Evolutionary conservation across 2,797 vertebrate genomes (phyloP), one percentile per base, ranked within the genome.

Genomic region (Toxotes lorentzi): DNA sequence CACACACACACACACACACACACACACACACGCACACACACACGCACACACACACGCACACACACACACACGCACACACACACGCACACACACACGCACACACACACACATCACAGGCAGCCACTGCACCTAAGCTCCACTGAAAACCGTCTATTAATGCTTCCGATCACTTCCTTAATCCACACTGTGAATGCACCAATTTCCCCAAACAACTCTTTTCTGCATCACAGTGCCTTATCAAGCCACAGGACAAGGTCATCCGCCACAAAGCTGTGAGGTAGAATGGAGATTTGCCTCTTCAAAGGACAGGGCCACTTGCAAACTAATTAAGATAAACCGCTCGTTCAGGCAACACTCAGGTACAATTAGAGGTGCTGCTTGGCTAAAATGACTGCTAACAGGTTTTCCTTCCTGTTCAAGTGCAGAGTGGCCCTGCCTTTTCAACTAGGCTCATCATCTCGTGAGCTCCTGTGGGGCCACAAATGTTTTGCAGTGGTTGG

Each of bases 261-360:
- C 30, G 0, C 34, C 59, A 32, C 62, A n/a, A 8, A 70, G 78
- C 83, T 7, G 70, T 19, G 61, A 80, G 73, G 53, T 66, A 57
- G 59, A 78, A 51, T 1, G 60, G 66, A 79, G 62, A 69, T 61
- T 32, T 4, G n/a, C 68, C 17, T 62, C 57, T 66, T 81, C 63
- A 65, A 34, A 76, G 50, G 35, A 59, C 35, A 12, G 16, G 40
- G 62, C 45, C 53, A 7, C 51, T 59, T 14, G 60, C 59, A 40
- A 79, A 71, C 82, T 89, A 78, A 91, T 91, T 83, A 86, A 86
- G 87, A 88, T 77, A 79, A 86, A 82, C 1, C 68, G 74, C 62
- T 69, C 4, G 62, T 62, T 67, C 47, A 53, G 30, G 30, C 62
- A 24, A 70, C 68, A 70, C 64, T 64, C 45, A 7, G 30, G 48